Evolutionary conservation across 1,140 invertebrate species (phyloP).

Genomic region (Mylabris phalerata): DNA sequence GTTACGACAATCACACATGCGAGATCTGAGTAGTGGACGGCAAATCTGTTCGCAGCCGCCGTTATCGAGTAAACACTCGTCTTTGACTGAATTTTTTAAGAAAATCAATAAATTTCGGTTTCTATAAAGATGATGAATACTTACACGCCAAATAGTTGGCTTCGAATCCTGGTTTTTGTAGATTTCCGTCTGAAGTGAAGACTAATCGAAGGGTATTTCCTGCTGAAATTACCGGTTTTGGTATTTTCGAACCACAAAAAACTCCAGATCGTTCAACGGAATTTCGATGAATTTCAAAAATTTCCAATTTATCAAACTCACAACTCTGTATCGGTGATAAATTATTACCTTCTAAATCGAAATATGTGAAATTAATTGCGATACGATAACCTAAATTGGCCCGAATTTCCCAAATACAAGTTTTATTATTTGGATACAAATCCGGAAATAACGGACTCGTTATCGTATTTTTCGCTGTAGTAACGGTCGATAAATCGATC

Average conservation of each 20-base stretch:
- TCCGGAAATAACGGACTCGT: slow-evolving; percentile 87
- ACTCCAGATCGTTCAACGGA: slow-evolving; percentile 63
- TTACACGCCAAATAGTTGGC: slow-evolving; percentile 82
- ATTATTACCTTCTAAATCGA: slow-evolving; percentile 92
- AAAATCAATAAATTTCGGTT: background rate
- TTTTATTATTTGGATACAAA: slow-evolving; percentile 84
- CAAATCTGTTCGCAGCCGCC: slow-evolving; percentile 95
- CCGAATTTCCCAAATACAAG: slow-evolving; percentile 93
- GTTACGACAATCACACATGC: slow-evolving; percentile 86
- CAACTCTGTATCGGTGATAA: slow-evolving; percentile 78
- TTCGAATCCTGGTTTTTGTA: slow-evolving; percentile 87
- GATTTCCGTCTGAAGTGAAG: slow-evolving; percentile 86
- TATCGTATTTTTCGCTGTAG: slow-evolving; percentile 50
- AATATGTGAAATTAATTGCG: slow-evolving; percentile 92
- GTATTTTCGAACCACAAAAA: slow-evolving; percentile 74
- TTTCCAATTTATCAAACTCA: slow-evolving; percentile 87
- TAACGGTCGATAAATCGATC: slow-evolving; percentile 72
- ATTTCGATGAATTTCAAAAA: slow-evolving; percentile 71
- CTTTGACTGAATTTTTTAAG: slow-evolving; percentile 61
- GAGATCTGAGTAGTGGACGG: slow-evolving; percentile 87
- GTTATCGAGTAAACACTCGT: slow-evolving; percentile 89
- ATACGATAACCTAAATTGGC: slow-evolving; percentile 85
- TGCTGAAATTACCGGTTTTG: slow-evolving; percentile 76
- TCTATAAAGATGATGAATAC: background rate
- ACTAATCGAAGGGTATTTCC: slow-evolving; percentile 75